Evolutionary conservation across 2,113 vertebrate species (phyloP).

Genomic region (Macaca nemestrina): DNA sequence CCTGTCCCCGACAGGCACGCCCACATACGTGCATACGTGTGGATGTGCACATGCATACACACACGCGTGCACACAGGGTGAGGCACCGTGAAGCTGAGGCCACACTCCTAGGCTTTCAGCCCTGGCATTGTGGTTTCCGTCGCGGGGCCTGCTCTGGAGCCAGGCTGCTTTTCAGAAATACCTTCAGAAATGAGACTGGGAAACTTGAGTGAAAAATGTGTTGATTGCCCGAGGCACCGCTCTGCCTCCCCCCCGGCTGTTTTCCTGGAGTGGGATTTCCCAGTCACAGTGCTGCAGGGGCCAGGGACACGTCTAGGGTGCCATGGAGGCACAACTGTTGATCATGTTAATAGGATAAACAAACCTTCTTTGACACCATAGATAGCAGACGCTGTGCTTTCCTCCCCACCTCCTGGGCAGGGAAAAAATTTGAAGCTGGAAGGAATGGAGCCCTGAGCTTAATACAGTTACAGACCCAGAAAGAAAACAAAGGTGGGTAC

Average conservation of each 20-base stretch:
- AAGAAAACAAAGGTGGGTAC: conserved; percentile 1
- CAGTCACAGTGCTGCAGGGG: neutral
- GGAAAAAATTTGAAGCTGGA: conserved; percentile 41
- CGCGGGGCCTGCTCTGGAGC: neutral
- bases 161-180: neutral
- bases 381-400: conserved; percentile 45
- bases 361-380: conserved; percentile 44
- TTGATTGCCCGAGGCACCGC: neutral
- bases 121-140: neutral
- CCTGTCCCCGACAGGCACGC: neutral
- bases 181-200: neutral
- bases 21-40: no score
- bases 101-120: neutral
- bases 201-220: neutral
- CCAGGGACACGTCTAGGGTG: conserved; percentile 38
- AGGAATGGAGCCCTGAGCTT: neutral
- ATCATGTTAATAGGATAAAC: conserved; percentile 63
- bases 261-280: conserved; percentile 13
- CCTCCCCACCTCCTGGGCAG: neutral
- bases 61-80: no score
- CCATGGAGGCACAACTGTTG: conserved; percentile 47
- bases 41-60: neutral
- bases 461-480: conserved; percentile 11
- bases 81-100: neutral
- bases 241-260: neutral